These are phyloP conservation scores for Hormiphora californensis DNA, from an alignment of 37 sponge, comb jelly and placozoan genomes.

Conservation along the genomic window DNA sequence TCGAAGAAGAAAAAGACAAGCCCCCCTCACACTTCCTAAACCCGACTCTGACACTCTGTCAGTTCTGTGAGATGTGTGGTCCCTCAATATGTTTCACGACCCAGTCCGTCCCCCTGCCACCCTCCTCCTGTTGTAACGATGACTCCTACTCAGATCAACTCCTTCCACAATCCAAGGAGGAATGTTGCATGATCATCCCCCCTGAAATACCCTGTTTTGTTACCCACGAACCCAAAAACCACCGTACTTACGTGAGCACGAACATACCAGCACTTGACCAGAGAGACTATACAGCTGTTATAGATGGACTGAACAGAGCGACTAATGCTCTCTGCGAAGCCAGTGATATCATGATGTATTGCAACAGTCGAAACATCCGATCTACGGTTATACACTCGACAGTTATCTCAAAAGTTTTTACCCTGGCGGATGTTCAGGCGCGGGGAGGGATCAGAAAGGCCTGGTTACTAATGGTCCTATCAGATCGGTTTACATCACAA, in stretches of 20 bases:
- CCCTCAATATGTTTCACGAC: constrained; percentile 26
- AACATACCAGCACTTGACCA: constrained; percentile 4
- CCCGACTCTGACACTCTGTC: not conserved
- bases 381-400: not conserved
- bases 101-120: constrained; percentile 16
- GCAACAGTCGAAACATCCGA: not conserved
- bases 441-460: constrained; percentile 6
- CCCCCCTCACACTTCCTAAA: no score
- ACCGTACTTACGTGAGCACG: constrained; percentile 14
- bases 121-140: not conserved
- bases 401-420: constrained; percentile 6
- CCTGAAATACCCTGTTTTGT: not conserved
- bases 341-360: not conserved
- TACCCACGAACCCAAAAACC: constrained; percentile 14
- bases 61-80: constrained; percentile 50
- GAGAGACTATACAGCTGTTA: constrained; percentile 25
- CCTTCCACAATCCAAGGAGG: not conserved
- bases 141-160: constrained; percentile 34
- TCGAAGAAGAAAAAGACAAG: no score
- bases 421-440: not conserved
- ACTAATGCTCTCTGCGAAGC: not conserved
- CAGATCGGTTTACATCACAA: constrained; percentile 20
- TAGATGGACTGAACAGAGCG: not conserved
- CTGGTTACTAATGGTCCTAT: constrained; percentile 4
- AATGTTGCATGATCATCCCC: no score